Conservation (phyloP, 2,888 invertebrate species). For the Dusona sp. region DNA sequence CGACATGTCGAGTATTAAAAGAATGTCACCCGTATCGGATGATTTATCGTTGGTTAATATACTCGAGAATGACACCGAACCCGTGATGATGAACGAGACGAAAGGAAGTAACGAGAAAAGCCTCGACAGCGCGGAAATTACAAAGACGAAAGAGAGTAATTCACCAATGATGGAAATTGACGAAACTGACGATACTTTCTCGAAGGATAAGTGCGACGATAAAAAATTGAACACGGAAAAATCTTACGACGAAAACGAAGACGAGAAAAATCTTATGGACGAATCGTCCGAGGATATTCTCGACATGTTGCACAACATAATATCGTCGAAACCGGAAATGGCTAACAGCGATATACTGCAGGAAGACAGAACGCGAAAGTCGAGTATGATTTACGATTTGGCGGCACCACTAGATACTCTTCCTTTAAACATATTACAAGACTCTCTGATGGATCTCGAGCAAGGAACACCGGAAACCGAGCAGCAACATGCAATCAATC, state of each 20-base stretch:
- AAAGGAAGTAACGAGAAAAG: constrained; percentile 71
- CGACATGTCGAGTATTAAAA: constrained; percentile 76
- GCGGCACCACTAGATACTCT: constrained; percentile 81
- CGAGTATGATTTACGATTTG: constrained; percentile 81
- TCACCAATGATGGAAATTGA: constrained; percentile 46
- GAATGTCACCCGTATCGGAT: constrained; percentile 82
- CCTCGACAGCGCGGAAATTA: constrained; percentile 60
- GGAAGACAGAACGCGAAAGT: constrained; percentile 79
- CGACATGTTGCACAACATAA: constrained; percentile 89
- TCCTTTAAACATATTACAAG: constrained; percentile 82
- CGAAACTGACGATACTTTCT: constrained; percentile 34
- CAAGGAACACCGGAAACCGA: constrained; percentile 70
- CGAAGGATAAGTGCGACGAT: constrained; percentile 59
- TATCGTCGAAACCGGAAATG: constrained; percentile 84
- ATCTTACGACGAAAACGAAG: constrained; percentile 67
- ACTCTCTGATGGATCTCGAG: constrained; percentile 79
- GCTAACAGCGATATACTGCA: constrained; percentile 78
- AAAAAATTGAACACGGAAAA: constrained; percentile 66
- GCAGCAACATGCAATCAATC: constrained; percentile 55
- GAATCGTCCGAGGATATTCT: constrained; percentile 90
- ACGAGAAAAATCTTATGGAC: constrained; percentile 78
- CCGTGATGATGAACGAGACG: constrained; percentile 72
- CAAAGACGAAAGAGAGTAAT: constrained; percentile 67
- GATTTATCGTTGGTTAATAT: constrained; percentile 83
- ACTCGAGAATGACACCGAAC: constrained; percentile 80